Evolutionary conservation across 2,113 vertebrate genomes (phyloP).

Genomic region (Myodes glareolus): DNA sequence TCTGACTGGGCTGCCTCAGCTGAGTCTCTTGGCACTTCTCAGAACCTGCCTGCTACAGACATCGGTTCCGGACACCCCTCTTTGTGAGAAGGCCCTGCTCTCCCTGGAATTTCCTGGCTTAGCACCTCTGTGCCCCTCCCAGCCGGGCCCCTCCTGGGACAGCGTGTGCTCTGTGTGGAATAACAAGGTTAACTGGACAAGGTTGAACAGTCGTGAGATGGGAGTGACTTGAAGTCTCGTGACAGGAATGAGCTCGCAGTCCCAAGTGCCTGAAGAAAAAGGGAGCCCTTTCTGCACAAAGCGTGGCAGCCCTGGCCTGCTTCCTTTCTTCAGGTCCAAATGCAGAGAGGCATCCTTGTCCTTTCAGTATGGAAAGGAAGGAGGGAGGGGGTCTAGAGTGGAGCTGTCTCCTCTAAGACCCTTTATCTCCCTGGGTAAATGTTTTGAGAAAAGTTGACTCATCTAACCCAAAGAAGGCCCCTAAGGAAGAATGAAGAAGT

Average conservation of each 20-base stretch:
- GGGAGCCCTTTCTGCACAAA: not conserved
- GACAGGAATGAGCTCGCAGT: slow-evolving; percentile 27
- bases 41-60: not conserved
- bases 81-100: not conserved
- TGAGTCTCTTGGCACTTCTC: not conserved
- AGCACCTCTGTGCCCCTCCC: slow-evolving; percentile 70
- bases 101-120: slow-evolving; percentile 74
- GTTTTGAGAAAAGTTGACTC: slow-evolving; percentile 59
- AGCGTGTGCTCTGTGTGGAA: slow-evolving; percentile 68
- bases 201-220: slow-evolving; percentile 35
- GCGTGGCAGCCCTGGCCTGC: not conserved
- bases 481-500: not conserved
- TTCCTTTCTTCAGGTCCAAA: not conserved
- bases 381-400: not conserved
- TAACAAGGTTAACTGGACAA: slow-evolving; percentile 71
- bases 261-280: not conserved
- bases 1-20: not conserved
- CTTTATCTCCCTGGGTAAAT: slow-evolving; percentile 39
- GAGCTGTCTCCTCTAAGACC: not conserved
- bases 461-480: not conserved
- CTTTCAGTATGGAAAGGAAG: not conserved
- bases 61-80: slow-evolving; percentile 9
- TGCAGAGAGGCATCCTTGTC: not conserved
- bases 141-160: slow-evolving; percentile 66
- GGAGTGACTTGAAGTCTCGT: slow-evolving; percentile 39